These are phyloP conservation scores for Hemaris fuciformis DNA, from an alignment of 2,888 invertebrate species.

Conservation along the genomic window DNA sequence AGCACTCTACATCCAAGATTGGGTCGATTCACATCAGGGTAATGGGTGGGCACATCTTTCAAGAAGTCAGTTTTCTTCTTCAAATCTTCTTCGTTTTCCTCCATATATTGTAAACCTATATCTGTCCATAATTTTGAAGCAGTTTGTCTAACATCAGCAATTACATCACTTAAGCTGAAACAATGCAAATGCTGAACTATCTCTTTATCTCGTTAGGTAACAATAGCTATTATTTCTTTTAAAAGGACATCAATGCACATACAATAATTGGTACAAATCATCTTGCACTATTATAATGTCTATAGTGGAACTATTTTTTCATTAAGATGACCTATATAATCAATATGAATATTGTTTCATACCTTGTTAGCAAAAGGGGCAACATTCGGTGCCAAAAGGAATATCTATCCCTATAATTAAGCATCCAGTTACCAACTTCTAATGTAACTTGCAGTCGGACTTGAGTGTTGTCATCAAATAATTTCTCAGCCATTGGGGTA, in stretches of 20 bases:
- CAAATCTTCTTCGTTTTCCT: constrained; percentile 93
- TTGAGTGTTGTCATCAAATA: constrained; percentile 91
- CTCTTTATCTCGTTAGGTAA: no score
- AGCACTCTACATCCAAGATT: constrained; percentile 92
- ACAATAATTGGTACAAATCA: no score
- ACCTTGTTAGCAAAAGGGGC: constrained; percentile 92
- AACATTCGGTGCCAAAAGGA: constrained; percentile 93
- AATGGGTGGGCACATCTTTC: constrained; percentile 84
- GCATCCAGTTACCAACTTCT: constrained; percentile 89
- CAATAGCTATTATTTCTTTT: no score
- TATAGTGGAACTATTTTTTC: no score
- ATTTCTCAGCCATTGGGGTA: constrained; percentile 90
- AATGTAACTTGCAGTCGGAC: constrained; percentile 89
- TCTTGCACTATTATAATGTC: no score
- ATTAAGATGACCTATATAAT: no score
- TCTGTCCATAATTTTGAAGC: constrained; percentile 85
- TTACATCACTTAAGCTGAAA: constrained; percentile 88
- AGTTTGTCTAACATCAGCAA: constrained; percentile 85
- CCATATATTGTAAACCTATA: constrained; percentile 89
- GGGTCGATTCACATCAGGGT: constrained; percentile 90
- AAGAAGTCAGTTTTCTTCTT: constrained; percentile 91
- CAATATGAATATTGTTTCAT: constrained; percentile 25
- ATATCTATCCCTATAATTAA: constrained; percentile 91
- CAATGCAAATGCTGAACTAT: no score
- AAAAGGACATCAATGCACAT: no score